Base-by-base conservation (phyloP, 2,888 invertebrate genomes). In the Plutella xylostella region DNA sequence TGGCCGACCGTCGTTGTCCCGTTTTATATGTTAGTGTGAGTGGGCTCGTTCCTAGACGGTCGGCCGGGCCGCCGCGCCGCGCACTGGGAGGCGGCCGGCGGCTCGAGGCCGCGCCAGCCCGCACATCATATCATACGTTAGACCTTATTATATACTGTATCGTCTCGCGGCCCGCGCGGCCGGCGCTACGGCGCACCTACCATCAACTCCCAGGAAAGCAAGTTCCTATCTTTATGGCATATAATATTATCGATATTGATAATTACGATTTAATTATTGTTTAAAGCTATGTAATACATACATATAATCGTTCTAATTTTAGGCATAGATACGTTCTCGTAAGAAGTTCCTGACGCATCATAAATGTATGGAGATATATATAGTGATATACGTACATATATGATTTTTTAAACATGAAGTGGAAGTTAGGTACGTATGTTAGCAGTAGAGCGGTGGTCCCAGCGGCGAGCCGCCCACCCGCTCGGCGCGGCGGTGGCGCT, bases 201-300 rank as follows among this genome's bases (percentile, higher is more conserved):
- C 84, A 84, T 82, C 84, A 72, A 76, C 80, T 79, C 85, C 84
- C 84, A 84, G 85, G 77, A 82, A 84, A 85, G 80, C 84, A 85
- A 85, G 85, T 85, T 85, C 85, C 85, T 85, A 85, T 85, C 84
- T 85, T 84, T 84, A 85, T 85, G 84, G 83, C 84, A 85, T 85
- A 85, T 85, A 85, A 84, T 84, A 84, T 83, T 84, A 84, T 84
- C 83, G 82, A 82, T 83, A 85, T 82, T 84, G 84, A 82, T 85
- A 83, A 84, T 83, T 85, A 85, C 84, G 82, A 80, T 84, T 83
- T 83, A 84, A 84, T 84, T 82, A 83, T 83, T 84, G 85, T 85
- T 85, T 84, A 84, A 84, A 83, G 84, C 84, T 85, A 85, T 84
- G 84, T 85, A 84, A 84, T 84, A 83, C 84, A 84, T 84, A 84